Evolutionary conservation across 2,888 invertebrate species (phyloP), one percentile per base, ranked within the genome.

Genomic region (Sarcophaga variegata): DNA sequence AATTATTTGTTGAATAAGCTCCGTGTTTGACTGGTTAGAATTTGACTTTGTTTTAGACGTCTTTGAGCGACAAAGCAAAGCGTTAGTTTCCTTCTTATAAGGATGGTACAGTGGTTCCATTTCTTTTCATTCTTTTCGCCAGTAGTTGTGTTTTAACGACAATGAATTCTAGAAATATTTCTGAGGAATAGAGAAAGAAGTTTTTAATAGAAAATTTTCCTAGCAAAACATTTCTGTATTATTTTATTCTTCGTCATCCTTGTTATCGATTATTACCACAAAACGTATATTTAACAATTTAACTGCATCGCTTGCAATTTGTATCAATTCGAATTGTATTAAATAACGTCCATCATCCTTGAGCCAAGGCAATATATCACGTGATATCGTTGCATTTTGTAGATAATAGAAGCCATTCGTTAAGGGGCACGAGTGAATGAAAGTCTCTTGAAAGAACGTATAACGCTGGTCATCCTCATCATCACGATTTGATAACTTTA

Each of bases 371-470:
- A 90, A 20, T 12, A 88, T 0, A 1, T 60, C 81, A 0, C 75
- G 75, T 47, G 89, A 82, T 6, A 91, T 17, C 2, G 22, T 49
- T 8, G 80, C 82, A 54, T 85, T 76, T 2, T 85, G 70, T 3
- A 92, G 78, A 22, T 85, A 92, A 72, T 92, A 92, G 76, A 92
- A 92, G 2, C 92, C 91, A 2, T 90, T 90, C 17, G 79, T 88
- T 64, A 92, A 37, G 0, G 92, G 91, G 5, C 92, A 92, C 0
- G 91, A 90, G 14, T 88, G 69, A 0, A 92, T 77, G 71, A 92
- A 92, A 1, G 91, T 90, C 0, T 88, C n/a, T 20, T 91, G 90
- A 54, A 91, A 25, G 0, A 90, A 2, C 0, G 87, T 78, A 54
- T 14, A 14, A 5, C 89, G 89, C 0, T 79, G 72, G 0, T 85